phyloP scores from a whole-genome alignment of 1,140 invertebrate genomes.

The Listronotus bonariensis region DNA sequence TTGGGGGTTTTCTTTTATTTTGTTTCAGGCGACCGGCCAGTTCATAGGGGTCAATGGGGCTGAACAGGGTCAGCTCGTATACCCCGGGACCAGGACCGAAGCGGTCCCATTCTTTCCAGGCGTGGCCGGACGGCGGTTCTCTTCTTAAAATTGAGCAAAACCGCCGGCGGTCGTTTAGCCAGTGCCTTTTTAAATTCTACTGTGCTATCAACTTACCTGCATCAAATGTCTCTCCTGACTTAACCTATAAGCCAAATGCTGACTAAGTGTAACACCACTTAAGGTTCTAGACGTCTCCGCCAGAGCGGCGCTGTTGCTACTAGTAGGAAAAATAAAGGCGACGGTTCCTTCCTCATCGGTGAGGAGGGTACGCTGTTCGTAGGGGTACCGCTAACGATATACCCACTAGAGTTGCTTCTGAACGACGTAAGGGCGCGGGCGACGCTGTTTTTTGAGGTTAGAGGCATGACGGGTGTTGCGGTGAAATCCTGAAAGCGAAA shows the following conservation, averaged over 20 bases:
- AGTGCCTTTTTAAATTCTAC: too few species aligned
- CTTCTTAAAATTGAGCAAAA: too few species aligned
- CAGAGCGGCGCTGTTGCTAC: conserved; percentile 16
- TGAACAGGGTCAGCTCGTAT: too few species aligned
- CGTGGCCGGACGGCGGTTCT: too few species aligned
- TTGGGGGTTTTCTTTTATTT: too few species aligned
- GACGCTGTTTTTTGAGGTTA: conserved; percentile 63
- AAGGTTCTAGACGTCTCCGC: conserved; percentile 42
- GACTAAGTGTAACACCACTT: background rate
- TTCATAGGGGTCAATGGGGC: too few species aligned
- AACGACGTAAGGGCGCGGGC: conserved; percentile 66
- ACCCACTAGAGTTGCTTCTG: conserved; percentile 51
- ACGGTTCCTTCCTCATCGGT: conserved; percentile 67
- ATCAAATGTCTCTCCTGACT: conserved; percentile 15
- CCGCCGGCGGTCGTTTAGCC: too few species aligned
- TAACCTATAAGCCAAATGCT: conserved; percentile 17
- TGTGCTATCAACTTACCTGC: conserved; percentile 8
- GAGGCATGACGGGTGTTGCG: conserved; percentile 39
- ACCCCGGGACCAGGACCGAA: too few species aligned
- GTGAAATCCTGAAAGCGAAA: conserved; percentile 36
- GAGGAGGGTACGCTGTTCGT: conserved; percentile 66
- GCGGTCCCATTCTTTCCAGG: too few species aligned
- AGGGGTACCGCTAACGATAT: conserved; percentile 53
- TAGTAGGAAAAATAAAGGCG: conserved; percentile 58
- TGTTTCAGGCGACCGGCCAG: too few species aligned